Percentiles rank a stretch among this genome's conserved stretches.
These are phyloP conservation scores for Acronicta aceris DNA, from an alignment of 2,888 invertebrate species.

Conservation along the genomic window DNA sequence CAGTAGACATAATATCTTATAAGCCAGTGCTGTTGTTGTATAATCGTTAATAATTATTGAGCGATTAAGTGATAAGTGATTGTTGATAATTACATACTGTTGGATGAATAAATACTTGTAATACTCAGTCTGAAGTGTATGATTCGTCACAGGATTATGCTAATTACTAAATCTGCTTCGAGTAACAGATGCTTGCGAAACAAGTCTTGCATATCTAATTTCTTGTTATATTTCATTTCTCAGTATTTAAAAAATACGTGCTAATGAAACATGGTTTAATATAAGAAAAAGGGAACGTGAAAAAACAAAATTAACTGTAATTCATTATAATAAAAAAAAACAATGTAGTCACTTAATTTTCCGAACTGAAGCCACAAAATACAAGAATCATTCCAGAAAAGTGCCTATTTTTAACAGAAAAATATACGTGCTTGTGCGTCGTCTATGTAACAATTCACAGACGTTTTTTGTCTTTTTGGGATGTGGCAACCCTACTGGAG, in stretches of 20 bases:
- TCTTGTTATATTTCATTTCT: slow-evolving; percentile 30
- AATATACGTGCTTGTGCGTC: slow-evolving; percentile 29
- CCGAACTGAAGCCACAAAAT: slow-evolving; percentile 5
- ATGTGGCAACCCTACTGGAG: slow-evolving; percentile 50
- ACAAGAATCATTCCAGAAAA: slow-evolving; percentile 29
- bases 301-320: background rate
- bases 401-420: slow-evolving; percentile 49
- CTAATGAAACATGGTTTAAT: slow-evolving; percentile 8
- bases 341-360: too few species aligned
- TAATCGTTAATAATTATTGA: too few species aligned
- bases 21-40: too few species aligned
- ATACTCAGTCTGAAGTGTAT: too few species aligned
- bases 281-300: background rate
- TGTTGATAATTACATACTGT: too few species aligned
- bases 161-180: slow-evolving; percentile 58
- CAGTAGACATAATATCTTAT: too few species aligned
- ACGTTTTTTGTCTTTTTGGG: slow-evolving; percentile 36
- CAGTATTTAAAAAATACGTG: slow-evolving; percentile 21
- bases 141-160: too few species aligned
- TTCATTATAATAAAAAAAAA: background rate
- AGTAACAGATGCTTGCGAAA: slow-evolving; percentile 45
- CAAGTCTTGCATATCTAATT: slow-evolving; percentile 49
- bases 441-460: slow-evolving; percentile 36
- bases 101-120: too few species aligned
- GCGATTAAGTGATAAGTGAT: too few species aligned